phyloP scores from a whole-genome alignment of 2,797 vertebrate species.

The Sebastes matsubarae region DNA sequence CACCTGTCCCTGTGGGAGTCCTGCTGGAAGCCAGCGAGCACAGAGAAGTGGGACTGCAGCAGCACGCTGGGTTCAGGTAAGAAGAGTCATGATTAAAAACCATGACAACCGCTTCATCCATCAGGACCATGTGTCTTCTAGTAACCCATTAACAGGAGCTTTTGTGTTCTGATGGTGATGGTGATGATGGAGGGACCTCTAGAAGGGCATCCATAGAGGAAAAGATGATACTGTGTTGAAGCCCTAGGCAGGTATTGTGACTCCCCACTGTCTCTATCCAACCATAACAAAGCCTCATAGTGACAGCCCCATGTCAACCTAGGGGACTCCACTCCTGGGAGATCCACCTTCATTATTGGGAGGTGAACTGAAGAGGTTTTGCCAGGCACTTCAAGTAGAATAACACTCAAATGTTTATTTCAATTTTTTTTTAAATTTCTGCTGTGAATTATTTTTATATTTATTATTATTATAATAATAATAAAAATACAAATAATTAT shows the following conservation, averaged over 20 bases:
- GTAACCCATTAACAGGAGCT: neutral
- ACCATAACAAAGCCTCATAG: constrained; percentile 24
- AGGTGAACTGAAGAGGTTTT: constrained; percentile 4
- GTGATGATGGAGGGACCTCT: neutral
- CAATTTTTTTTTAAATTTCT: too few species aligned
- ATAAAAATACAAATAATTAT: too few species aligned
- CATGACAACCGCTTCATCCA: neutral
- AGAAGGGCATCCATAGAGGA: neutral
- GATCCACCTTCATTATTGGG: neutral
- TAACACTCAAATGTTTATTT: neutral
- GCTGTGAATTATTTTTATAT: too few species aligned
- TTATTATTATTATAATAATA: too few species aligned
- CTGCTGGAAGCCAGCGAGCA: constrained; percentile 89
- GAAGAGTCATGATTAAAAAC: neutral
- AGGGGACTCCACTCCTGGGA: constrained; percentile 16
- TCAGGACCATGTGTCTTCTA: neutral
- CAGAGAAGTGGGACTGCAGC: constrained; percentile 91
- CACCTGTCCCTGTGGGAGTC: constrained; percentile 97
- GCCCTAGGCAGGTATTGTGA: neutral
- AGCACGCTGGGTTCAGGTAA: constrained; percentile 92
- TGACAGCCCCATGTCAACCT: constrained; percentile 14
- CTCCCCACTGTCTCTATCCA: neutral
- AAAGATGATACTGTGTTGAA: neutral
- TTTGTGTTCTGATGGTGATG: neutral
- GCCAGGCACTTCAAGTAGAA: neutral